Evolutionary conservation across 2,797 vertebrate species (phyloP).

Genomic region (Arnoldichthys spilopterus): DNA sequence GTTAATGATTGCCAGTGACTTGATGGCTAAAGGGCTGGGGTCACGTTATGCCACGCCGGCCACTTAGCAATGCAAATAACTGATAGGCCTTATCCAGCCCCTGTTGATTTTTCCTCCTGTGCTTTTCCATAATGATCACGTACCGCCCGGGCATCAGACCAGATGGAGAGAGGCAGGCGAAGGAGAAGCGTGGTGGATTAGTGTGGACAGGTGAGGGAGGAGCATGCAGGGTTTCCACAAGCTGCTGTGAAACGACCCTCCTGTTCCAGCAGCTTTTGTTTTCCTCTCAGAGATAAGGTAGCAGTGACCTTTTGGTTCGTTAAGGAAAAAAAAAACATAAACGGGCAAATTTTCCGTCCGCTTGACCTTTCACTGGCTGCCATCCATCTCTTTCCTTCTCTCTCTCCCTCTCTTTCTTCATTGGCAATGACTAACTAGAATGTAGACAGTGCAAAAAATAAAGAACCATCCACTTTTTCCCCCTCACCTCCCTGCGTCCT

Average conservation of each 20-base stretch:
- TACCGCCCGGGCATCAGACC: constrained; percentile 66
- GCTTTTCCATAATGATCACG: constrained; percentile 50
- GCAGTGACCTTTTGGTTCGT: constrained; percentile 58
- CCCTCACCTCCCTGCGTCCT: not conserved
- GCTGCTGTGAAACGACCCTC: constrained; percentile 50
- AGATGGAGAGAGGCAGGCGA: constrained; percentile 68
- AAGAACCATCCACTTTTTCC: not conserved
- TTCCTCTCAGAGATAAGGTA: constrained; percentile 69
- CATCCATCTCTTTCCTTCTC: constrained; percentile 29
- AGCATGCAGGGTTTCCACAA: constrained; percentile 49
- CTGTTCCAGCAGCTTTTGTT: constrained; percentile 51
- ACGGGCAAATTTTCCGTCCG: constrained; percentile 38
- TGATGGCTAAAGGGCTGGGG: constrained; percentile 42
- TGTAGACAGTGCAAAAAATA: constrained; percentile 16
- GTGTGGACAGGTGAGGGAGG: constrained; percentile 48
- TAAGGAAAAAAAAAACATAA: constrained; percentile 43
- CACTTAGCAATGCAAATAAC: constrained; percentile 59
- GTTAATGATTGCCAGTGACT: constrained; percentile 56
- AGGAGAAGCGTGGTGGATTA: constrained; percentile 43
- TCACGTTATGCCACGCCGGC: constrained; percentile 34
- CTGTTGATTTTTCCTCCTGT: constrained; percentile 61
- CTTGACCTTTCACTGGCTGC: constrained; percentile 49
- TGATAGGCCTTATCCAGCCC: constrained; percentile 53
- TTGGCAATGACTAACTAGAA: constrained; percentile 37
- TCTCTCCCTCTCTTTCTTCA: constrained; percentile 6